Percentiles rank a stretch among this genome's conserved stretches.
These are phyloP conservation scores for Clarias macrocephalus DNA, from an alignment of 2,113 vertebrate species.

Conservation along the genomic window DNA sequence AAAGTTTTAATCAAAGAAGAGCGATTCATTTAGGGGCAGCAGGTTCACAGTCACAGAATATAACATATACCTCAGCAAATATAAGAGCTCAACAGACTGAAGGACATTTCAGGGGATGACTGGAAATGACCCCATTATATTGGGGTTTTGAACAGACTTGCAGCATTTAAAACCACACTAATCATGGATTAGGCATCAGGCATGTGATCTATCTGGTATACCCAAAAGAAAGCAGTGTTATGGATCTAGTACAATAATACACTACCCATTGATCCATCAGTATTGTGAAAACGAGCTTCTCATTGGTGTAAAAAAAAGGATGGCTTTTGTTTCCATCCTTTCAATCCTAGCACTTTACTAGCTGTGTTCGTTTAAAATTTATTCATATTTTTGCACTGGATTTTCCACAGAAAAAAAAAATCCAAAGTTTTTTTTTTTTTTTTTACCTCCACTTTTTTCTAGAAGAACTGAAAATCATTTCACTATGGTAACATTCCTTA, in stretches of 20 bases:
- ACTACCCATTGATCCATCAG: slow-evolving; percentile 25
- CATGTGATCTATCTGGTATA: not conserved
- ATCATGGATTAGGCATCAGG: not conserved
- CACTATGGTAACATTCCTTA: slow-evolving; percentile 71
- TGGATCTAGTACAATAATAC: not conserved
- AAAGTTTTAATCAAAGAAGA: slow-evolving; percentile 37
- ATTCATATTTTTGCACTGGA: slow-evolving; percentile 80
- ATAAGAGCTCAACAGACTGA: slow-evolving; percentile 29
- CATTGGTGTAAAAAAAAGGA: slow-evolving; percentile 25
- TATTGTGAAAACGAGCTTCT: slow-evolving; percentile 43
- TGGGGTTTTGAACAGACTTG: not conserved
- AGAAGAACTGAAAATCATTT: slow-evolving; percentile 73
- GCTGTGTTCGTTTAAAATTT: slow-evolving; percentile 78
- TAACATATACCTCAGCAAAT: slow-evolving; percentile 65
- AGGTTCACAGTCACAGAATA: slow-evolving; percentile 46
- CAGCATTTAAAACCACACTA: not conserved
- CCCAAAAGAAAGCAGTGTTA: slow-evolving; percentile 20
- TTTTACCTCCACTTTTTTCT: not conserved
- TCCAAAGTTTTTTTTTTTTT: slow-evolving; percentile 31
- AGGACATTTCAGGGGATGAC: slow-evolving; percentile 48
- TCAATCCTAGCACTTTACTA: slow-evolving; percentile 90
- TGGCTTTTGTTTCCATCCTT: slow-evolving; percentile 63
- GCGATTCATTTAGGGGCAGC: slow-evolving; percentile 47
- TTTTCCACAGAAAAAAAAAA: slow-evolving; percentile 77
- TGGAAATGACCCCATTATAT: not conserved